A percentile compares a stretch with the other conserved stretches of the same genome.
Evolutionary conservation across 2,888 invertebrate species (phyloP).

Genomic region (Drosophila pegasa): DNA sequence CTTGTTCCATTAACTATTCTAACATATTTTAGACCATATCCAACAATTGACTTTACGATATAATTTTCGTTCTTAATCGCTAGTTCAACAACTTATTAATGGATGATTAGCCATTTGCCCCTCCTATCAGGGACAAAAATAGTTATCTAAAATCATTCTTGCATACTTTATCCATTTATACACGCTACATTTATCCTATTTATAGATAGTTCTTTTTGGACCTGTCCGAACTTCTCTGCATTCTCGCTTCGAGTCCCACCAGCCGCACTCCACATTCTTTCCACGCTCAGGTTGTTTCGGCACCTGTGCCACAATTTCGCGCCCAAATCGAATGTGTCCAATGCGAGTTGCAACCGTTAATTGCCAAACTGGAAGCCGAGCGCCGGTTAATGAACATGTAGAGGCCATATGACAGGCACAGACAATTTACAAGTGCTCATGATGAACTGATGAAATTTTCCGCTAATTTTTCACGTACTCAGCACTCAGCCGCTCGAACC

Average conservation of each 20-base stretch:
- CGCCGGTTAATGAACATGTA: constrained; percentile 40
- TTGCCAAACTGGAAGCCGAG: constrained; percentile 47
- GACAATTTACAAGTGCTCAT: constrained; percentile 62
- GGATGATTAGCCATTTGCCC: too few species aligned
- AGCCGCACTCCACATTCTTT: background rate
- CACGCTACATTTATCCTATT: too few species aligned
- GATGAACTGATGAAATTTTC: constrained; percentile 69
- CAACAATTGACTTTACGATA: too few species aligned
- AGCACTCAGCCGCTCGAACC: constrained; percentile 54
- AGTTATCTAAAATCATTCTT: too few species aligned
- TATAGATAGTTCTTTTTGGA: background rate
- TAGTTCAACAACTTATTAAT: too few species aligned
- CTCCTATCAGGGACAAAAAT: too few species aligned
- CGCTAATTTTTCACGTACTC: constrained; percentile 75
- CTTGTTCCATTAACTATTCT: too few species aligned
- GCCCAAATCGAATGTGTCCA: constrained; percentile 42
- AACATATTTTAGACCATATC: too few species aligned
- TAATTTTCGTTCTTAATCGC: too few species aligned
- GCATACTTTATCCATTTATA: too few species aligned
- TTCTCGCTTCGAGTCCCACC: background rate
- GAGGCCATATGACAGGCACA: constrained; percentile 47
- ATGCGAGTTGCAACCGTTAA: constrained; percentile 64
- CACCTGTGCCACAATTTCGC: constrained; percentile 18
- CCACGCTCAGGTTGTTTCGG: constrained; percentile 4
- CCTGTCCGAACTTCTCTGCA: background rate